A percentile compares a stretch with the other conserved stretches of the same genome.
Evolutionary conservation across 2,797 vertebrate species (phyloP).

Genomic region (Microtus obscurus): DNA sequence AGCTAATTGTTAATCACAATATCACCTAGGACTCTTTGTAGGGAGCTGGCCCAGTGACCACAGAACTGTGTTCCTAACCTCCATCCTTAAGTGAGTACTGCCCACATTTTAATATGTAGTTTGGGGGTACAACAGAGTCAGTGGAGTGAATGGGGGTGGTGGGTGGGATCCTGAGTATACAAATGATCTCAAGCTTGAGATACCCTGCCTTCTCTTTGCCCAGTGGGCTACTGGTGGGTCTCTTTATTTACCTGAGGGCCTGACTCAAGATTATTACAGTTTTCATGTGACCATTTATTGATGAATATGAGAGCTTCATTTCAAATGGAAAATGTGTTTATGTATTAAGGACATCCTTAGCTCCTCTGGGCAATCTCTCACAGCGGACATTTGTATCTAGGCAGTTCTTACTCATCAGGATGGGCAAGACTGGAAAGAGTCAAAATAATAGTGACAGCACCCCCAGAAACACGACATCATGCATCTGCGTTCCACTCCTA

Average conservation of each 20-base stretch:
- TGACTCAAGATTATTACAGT: conserved; percentile 41
- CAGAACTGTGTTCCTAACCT: not conserved
- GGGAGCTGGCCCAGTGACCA: not conserved
- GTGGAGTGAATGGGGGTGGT: not conserved
- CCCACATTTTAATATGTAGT: not conserved
- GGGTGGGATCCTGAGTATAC: not conserved
- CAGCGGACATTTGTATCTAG: not conserved
- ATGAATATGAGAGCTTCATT: not conserved
- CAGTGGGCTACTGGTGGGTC: not conserved
- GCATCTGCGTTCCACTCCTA: conserved; percentile 2
- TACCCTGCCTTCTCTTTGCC: not conserved
- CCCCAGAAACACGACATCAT: not conserved
- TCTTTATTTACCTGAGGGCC: not conserved
- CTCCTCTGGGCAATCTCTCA: not conserved
- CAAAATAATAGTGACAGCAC: not conserved
- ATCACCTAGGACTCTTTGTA: not conserved
- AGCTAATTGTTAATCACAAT: not conserved
- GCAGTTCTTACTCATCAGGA: not conserved
- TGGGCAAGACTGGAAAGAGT: not conserved
- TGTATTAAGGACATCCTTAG: not conserved
- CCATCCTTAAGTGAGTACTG: not conserved
- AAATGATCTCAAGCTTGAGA: conserved; percentile 17
- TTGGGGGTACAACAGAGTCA: not conserved
- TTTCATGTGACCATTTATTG: not conserved
- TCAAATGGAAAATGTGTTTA: conserved; percentile 32